Evolutionary conservation across 2,888 invertebrate species (phyloP), one percentile per base, ranked within the genome.

Genomic region (Eueremaeus valkanovi): DNA sequence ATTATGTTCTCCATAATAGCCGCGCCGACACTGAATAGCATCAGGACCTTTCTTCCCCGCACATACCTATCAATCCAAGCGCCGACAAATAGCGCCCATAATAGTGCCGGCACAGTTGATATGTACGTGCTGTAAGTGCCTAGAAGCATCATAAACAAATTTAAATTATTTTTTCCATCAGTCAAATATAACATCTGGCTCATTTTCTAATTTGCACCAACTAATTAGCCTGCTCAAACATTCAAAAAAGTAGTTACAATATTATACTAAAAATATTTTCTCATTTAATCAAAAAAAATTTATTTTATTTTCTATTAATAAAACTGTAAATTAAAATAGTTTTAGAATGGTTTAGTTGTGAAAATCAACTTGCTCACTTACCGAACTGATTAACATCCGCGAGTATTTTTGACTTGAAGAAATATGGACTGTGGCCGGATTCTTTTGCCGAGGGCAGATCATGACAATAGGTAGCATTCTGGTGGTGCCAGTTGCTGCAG

Each of bases 341-440:
- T n/a, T n/a, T n/a, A n/a, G n/a, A n/a, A n/a, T n/a, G n/a, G n/a
- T n/a, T n/a, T n/a, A n/a, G n/a, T n/a, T n/a, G n/a, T n/a, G n/a
- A n/a, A n/a, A n/a, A n/a, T n/a, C n/a, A n/a, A n/a, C 36, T 36
- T 36, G 36, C 36, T 36, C 11, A 36, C 36, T 36, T 36, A 36
- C 36, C 11, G 11, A 36, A 36, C 36, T n/a, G 16, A n/a, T n/a
- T 27, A 1, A 27, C 55, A 27, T 55, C 27, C 9, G 5, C 8
- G 11, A 55, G 27, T 9, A 55, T 55, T 11, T 5, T 3, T 8
- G 55, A 24, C 27, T 55, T 55, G 55, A 9, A 55, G 27, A 9
- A n/a, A 27, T 2, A 0, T 1, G 55, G 27, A 1, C 27, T 86
- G 31, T 16, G 1, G 11, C n/a, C 61, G 0, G 9, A 9, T 24